Evolutionary conservation across 2,113 vertebrate genomes (phyloP).

Genomic region (Oostethus manadensis): DNA sequence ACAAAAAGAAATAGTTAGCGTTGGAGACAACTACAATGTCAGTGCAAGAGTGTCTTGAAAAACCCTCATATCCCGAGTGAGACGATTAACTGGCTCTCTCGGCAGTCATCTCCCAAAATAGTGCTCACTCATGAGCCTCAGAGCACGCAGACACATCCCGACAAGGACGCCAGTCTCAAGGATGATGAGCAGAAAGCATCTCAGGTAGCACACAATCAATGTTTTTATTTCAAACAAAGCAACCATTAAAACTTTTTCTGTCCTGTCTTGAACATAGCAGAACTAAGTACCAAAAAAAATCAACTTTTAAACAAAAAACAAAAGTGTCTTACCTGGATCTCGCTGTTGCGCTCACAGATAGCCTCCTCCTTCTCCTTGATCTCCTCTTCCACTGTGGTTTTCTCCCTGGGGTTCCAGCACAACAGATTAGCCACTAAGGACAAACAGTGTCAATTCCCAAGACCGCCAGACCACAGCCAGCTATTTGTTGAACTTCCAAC

Average conservation of each 20-base stretch:
- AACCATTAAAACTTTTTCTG: background rate
- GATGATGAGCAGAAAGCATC: background rate
- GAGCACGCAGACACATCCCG: constrained; percentile 26
- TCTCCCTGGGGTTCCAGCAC: constrained; percentile 97
- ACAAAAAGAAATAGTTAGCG: constrained; percentile 1
- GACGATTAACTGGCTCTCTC: constrained; percentile 28
- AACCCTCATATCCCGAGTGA: background rate
- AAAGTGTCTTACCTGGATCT: constrained; percentile 83
- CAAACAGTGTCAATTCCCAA: constrained; percentile 76
- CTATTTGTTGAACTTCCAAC: constrained; percentile 45
- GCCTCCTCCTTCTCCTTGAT: constrained; percentile 94
- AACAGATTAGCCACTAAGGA: constrained; percentile 83
- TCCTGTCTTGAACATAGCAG: background rate
- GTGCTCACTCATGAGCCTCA: constrained; percentile 29
- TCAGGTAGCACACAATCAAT: background rate
- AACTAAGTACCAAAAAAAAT: background rate
- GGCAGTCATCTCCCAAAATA: constrained; percentile 47
- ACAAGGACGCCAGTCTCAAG: constrained; percentile 21
- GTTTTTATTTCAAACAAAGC: background rate
- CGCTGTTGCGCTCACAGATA: constrained; percentile 83
- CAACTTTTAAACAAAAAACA: constrained; percentile 1
- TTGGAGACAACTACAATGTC: constrained; percentile 18
- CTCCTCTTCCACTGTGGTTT: constrained; percentile 90
- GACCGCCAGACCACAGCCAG: constrained; percentile 54
- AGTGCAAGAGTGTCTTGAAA: constrained; percentile 10